Conservation (phyloP, 2,888 invertebrate species). For the Phasia obesa region DNA sequence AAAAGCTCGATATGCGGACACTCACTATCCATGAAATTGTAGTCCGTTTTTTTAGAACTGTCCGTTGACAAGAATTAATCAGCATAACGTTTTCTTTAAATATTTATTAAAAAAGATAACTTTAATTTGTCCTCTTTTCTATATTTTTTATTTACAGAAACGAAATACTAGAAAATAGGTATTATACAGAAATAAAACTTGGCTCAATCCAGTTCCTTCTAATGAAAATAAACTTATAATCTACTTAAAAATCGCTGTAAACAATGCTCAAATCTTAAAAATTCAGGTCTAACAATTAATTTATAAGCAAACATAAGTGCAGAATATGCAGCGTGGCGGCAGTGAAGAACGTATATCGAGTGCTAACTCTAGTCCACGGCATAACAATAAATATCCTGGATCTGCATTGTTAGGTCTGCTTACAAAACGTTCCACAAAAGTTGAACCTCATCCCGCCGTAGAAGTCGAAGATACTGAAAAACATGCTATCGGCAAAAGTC, state of each 20-base stretch:
- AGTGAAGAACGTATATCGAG: slow-evolving; percentile 79
- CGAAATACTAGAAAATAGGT: background rate
- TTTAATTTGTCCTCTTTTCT: too few species aligned
- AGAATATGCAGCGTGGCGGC: slow-evolving; percentile 69
- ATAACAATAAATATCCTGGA: slow-evolving; percentile 75
- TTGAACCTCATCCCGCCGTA: slow-evolving; percentile 80
- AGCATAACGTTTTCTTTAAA: too few species aligned
- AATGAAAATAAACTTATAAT: slow-evolving; percentile 16
- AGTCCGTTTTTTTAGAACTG: too few species aligned
- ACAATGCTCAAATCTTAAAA: slow-evolving; percentile 55
- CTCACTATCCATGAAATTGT: too few species aligned
- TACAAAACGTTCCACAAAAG: slow-evolving; percentile 81
- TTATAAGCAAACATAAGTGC: background rate
- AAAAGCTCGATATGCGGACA: too few species aligned
- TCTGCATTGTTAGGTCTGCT: slow-evolving; percentile 78
- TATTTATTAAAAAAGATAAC: too few species aligned
- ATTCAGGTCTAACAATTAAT: background rate
- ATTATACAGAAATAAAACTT: slow-evolving; percentile 45
- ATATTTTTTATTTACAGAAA: slow-evolving; percentile 11
- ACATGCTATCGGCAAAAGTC: slow-evolving; percentile 42
- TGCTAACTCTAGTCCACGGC: slow-evolving; percentile 76
- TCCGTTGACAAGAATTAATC: too few species aligned
- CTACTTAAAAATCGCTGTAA: slow-evolving; percentile 41
- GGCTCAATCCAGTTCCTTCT: slow-evolving; percentile 4
- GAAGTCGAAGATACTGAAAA: slow-evolving; percentile 59